Evolutionary conservation across 2,113 vertebrate genomes (phyloP).

Genomic region (Stictonetta naevosa): DNA sequence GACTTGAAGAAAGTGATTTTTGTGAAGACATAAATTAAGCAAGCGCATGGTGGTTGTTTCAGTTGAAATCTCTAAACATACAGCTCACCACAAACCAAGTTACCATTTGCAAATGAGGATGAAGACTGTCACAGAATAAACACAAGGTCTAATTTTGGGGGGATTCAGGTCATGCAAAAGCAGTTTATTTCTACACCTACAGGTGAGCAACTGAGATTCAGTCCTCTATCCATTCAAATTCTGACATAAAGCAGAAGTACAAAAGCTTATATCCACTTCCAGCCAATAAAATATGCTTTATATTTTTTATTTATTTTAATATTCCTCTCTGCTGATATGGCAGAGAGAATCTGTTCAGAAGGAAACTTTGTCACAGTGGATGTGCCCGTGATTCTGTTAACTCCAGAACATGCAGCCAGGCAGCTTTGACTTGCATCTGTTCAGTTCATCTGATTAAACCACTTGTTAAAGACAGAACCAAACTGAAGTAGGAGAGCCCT

Average conservation of each 20-base stretch:
- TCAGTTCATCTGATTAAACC: not conserved
- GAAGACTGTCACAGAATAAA: not conserved
- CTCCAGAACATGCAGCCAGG: not conserved
- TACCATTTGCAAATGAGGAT: not conserved
- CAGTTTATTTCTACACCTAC: not conserved
- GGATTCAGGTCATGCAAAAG: not conserved
- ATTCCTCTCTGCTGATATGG: not conserved
- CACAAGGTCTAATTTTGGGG: not conserved
- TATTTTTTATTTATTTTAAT: too few species aligned
- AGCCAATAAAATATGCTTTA: not conserved
- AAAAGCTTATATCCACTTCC: not conserved
- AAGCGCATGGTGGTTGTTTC: not conserved
- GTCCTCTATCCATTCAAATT: not conserved
- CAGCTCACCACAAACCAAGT: not conserved
- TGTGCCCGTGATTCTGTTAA: accelerated
- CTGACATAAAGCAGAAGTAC: not conserved
- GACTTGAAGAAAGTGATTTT: not conserved
- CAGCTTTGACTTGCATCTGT: accelerated
- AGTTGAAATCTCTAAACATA: not conserved
- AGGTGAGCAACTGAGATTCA: not conserved
- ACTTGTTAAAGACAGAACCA: not conserved
- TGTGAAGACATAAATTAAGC: not conserved
- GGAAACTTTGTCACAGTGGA: accelerated
- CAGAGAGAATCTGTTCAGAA: not conserved
- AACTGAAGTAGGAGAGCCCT: not conserved